A percentile compares a stretch with the other conserved stretches of the same genome.
Evolutionary conservation across 1,140 invertebrate species (phyloP).

Genomic region (Myzus persicae): DNA sequence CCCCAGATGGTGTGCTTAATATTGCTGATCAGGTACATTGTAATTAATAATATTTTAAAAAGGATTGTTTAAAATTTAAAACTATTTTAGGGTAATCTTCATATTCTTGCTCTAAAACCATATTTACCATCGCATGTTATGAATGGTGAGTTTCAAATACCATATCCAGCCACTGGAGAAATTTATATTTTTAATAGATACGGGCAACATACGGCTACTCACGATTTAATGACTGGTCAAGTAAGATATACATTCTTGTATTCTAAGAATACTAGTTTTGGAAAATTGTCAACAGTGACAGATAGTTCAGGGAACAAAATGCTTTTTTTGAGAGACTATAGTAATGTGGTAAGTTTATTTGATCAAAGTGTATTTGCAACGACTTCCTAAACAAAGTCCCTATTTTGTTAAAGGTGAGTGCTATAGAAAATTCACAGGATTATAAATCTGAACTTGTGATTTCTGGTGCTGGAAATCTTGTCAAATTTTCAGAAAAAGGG

Average conservation of each 20-base stretch:
- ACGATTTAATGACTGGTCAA: conserved; percentile 90
- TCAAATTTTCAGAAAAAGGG: conserved; percentile 82
- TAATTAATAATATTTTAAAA: conserved; percentile 31
- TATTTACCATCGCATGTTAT: conserved; percentile 88
- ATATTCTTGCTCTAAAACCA: conserved; percentile 88
- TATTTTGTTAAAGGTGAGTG: conserved; percentile 69
- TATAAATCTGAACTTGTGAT: conserved; percentile 90
- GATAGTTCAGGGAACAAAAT: conserved; percentile 94
- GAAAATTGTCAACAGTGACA: conserved; percentile 89
- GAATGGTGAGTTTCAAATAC: conserved; percentile 91
- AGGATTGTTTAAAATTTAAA: not conserved
- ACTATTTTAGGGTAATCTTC: conserved; percentile 71
- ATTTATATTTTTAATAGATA: conserved; percentile 94
- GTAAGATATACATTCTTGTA: conserved; percentile 94
- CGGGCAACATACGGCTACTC: conserved; percentile 92
- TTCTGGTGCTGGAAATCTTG: conserved; percentile 84
- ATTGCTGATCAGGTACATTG: conserved; percentile 87
- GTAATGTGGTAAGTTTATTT: conserved; percentile 72
- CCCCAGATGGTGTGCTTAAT: conserved; percentile 91
- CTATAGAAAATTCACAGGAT: conserved; percentile 92
- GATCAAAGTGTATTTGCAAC: not conserved
- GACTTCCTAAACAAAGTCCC: not conserved
- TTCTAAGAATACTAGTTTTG: conserved; percentile 95
- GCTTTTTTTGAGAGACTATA: conserved; percentile 88
- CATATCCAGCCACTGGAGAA: conserved; percentile 88